phyloP scores from a whole-genome alignment of 2,888 invertebrate species.

The Eurytoma californica region DNA sequence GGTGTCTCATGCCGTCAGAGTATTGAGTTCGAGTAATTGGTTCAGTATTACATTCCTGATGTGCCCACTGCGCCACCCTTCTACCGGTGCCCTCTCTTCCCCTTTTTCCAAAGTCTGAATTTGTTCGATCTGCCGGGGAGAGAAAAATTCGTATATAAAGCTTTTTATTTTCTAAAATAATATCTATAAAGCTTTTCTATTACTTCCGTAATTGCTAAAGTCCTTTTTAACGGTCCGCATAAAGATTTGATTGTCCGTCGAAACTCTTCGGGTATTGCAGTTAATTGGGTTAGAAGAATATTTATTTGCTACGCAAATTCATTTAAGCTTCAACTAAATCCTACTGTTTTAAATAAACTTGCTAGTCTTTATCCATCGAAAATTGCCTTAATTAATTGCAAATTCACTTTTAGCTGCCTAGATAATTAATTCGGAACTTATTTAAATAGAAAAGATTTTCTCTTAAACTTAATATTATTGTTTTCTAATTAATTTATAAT shows the following conservation, averaged over 20 bases:
- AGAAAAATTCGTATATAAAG: neutral
- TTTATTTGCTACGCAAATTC: too few species aligned
- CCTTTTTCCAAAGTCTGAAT: constrained; percentile 14
- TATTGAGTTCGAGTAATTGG: constrained; percentile 67
- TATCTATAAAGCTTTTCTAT: constrained; percentile 1
- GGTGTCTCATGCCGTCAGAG: constrained; percentile 24
- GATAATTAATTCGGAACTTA: constrained; percentile 15
- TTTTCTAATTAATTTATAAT: too few species aligned
- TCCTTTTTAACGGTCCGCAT: neutral
- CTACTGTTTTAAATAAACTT: neutral
- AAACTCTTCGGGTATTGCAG: too few species aligned
- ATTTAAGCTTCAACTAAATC: too few species aligned
- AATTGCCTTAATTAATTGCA: constrained; percentile 14
- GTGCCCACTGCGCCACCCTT: constrained; percentile 58
- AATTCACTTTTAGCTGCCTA: constrained; percentile 1
- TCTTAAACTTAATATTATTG: too few species aligned
- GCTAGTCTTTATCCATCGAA: neutral
- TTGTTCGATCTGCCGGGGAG: neutral
- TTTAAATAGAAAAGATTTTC: too few species aligned
- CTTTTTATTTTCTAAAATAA: too few species aligned
- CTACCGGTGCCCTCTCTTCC: neutral
- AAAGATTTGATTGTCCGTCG: too few species aligned
- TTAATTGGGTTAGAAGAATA: too few species aligned
- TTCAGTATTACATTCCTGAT: constrained; percentile 71
- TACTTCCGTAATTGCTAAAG: constrained; percentile 1